phyloP scores from a whole-genome alignment of 2,888 invertebrate genomes.

The Rapana venosa region DNA sequence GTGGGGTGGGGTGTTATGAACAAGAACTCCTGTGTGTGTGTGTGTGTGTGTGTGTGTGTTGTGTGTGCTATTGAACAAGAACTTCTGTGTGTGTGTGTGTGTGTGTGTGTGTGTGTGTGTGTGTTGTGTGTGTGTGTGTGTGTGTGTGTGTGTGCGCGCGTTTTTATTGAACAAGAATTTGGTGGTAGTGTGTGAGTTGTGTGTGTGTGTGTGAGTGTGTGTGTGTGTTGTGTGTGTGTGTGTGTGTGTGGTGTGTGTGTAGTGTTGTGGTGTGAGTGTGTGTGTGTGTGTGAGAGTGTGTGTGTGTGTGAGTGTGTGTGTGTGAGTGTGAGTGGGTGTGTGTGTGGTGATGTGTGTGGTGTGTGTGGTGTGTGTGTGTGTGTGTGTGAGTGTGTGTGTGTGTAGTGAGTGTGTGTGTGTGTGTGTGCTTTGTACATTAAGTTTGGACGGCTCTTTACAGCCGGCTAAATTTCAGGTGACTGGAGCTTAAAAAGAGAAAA shows the following conservation, averaged over 20 bases:
- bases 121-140: background rate
- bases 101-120: slow-evolving; percentile 15
- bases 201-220: background rate
- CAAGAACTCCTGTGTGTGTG: background rate
- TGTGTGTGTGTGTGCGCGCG: background rate
- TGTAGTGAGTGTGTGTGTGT: background rate
- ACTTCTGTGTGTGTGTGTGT: background rate
- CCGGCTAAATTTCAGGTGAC: background rate
- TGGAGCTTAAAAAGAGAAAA: background rate
- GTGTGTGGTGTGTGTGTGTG: background rate
- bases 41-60: background rate
- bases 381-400: background rate
- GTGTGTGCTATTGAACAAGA: no score
- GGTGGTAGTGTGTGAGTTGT: background rate
- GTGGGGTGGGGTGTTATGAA: background rate
- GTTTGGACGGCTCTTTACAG: background rate
- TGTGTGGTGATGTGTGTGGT: no score
- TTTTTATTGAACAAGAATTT: background rate
- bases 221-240: background rate
- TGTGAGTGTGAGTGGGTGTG: slow-evolving; percentile 3
- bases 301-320: background rate
- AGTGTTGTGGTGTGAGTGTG: background rate
- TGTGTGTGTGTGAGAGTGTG: background rate
- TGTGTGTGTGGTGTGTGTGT: background rate
- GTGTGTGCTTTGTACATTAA: background rate